Evolutionary conservation across 2,113 vertebrate genomes (phyloP).

Genomic region (Emydura subglobosa): DNA sequence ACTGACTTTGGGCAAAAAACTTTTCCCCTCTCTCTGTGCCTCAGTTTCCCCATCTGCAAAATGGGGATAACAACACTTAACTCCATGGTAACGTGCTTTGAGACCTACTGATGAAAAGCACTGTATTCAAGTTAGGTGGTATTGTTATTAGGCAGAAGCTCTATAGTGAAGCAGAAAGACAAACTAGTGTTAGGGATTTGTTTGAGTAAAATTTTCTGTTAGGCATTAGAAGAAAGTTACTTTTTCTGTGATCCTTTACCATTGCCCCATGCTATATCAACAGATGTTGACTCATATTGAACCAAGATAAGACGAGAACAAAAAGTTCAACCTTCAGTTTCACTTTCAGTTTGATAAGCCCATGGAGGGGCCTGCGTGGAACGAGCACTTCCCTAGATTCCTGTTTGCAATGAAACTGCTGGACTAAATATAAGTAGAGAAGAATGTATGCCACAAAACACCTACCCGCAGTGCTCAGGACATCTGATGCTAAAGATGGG

Average conservation of each 20-base stretch:
- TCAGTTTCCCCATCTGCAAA: not conserved
- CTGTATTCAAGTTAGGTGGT: not conserved
- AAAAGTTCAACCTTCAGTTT: not conserved
- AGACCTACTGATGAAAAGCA: not conserved
- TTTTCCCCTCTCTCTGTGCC: not conserved
- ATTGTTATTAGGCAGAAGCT: not conserved
- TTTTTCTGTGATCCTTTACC: not conserved
- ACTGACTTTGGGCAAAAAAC: accelerated
- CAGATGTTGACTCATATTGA: not conserved
- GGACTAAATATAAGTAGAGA: not conserved
- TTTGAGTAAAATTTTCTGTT: not conserved
- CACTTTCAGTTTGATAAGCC: not conserved
- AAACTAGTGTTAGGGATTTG: not conserved
- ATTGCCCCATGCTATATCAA: not conserved
- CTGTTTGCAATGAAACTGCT: not conserved
- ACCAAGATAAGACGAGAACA: not conserved
- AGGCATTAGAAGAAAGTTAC: not conserved
- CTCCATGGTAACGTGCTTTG: not conserved
- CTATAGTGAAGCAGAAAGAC: not conserved
- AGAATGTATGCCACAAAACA: not conserved
- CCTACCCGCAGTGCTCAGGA: not conserved
- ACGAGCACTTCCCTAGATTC: not conserved
- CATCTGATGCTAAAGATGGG: not conserved
- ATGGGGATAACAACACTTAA: not conserved
- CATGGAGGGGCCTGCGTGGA: not conserved